phyloP scores from a whole-genome alignment of 2,113 vertebrate species.

The Paralichthys olivaceus region DNA sequence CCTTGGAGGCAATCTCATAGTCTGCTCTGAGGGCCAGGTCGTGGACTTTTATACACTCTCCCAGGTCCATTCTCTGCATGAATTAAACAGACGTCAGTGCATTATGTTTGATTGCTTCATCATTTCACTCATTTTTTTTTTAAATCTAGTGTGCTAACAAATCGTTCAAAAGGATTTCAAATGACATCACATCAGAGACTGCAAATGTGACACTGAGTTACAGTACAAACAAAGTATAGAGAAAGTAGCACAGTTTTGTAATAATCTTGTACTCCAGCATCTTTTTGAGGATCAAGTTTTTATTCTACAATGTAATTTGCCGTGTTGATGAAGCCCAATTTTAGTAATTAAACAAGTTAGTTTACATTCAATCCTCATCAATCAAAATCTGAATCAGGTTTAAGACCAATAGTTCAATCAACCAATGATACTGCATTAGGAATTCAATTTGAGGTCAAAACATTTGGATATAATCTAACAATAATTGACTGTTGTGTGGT shows the following conservation, averaged over 20 bases:
- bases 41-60: constrained; percentile 97
- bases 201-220: neutral
- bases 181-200: neutral
- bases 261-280: no score
- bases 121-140: neutral
- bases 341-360: neutral
- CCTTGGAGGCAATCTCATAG: constrained; percentile 98
- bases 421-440: neutral
- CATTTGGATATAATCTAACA: neutral
- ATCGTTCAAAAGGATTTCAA: no score
- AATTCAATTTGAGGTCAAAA: no score
- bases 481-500: neutral
- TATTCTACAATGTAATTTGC: neutral
- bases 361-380: neutral
- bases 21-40: constrained; percentile 97
- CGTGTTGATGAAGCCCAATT: neutral
- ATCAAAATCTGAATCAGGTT: neutral
- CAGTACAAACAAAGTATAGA: neutral
- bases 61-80: constrained; percentile 96
- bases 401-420: neutral
- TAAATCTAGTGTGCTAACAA: no score
- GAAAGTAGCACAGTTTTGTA: neutral
- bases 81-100: constrained; percentile 32
- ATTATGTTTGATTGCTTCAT: neutral
- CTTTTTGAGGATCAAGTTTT: neutral